Evolutionary conservation across 2,797 vertebrate species (phyloP).

Genomic region (Crocodylus rhombifer): DNA sequence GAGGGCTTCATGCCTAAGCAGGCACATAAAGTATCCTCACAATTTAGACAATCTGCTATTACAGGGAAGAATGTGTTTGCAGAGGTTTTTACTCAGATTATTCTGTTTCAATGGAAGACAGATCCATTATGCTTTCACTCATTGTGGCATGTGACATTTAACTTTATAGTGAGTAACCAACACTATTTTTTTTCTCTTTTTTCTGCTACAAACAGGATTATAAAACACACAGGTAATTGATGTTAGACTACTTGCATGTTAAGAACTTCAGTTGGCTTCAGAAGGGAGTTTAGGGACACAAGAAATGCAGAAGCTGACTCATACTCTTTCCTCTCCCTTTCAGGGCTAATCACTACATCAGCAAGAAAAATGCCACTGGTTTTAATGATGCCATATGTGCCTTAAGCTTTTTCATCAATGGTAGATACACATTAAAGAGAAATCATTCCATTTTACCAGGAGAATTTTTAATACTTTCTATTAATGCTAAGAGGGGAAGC

Average conservation of each 20-base stretch:
- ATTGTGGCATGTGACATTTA: neutral
- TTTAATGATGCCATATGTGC: neutral
- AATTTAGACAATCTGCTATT: neutral
- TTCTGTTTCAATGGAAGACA: accelerated
- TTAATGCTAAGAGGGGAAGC: neutral
- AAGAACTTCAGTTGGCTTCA: neutral
- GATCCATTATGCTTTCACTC: neutral
- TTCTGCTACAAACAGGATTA: neutral
- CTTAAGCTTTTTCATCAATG: neutral
- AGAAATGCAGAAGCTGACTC: neutral
- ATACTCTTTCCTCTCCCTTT: neutral
- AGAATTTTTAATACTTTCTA: neutral
- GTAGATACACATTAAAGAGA: neutral
- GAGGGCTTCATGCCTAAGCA: neutral
- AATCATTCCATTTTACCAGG: neutral
- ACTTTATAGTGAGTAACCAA: neutral
- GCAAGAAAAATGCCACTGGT: neutral
- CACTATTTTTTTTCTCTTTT: neutral
- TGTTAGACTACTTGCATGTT: neutral
- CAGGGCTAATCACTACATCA: neutral
- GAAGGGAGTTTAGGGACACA: neutral
- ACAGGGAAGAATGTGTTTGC: neutral
- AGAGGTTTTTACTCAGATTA: neutral
- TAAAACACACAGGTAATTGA: neutral
- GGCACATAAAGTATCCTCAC: neutral